phyloP scores from a whole-genome alignment of 1,140 invertebrate genomes.

The Drosophila sturtevanti region DNA sequence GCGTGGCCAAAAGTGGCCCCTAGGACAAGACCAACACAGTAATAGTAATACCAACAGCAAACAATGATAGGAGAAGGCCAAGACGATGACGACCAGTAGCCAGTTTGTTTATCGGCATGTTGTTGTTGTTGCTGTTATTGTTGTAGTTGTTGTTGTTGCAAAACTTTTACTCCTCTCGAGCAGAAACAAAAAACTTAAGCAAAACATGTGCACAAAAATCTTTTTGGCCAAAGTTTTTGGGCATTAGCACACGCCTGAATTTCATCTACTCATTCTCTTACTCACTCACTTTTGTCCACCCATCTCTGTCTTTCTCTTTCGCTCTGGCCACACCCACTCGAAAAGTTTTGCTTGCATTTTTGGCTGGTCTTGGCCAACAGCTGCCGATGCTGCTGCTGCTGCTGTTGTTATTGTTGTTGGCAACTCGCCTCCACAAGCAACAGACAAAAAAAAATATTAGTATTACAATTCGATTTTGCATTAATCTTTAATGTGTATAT shows the following conservation, averaged over 20 bases:
- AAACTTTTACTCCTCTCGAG: constrained; percentile 36
- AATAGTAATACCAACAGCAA: not conserved
- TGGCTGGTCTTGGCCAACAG: constrained; percentile 22
- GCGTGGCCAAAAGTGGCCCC: constrained; percentile 69
- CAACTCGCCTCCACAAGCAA: not conserved
- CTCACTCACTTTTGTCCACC: not conserved
- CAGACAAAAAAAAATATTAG: not conserved
- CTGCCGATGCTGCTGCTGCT: constrained; percentile 5
- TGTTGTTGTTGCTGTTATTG: constrained; percentile 24
- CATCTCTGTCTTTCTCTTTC: not conserved
- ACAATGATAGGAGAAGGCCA: constrained; percentile 14
- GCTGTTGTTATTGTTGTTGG: too few relatives aligned
- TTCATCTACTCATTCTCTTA: constrained; percentile 41
- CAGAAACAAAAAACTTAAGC: constrained; percentile 53
- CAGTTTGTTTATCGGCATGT: constrained; percentile 9
- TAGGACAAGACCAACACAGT: constrained; percentile 46
- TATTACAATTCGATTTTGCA: not conserved
- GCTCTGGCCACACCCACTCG: constrained; percentile 1
- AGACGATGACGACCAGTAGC: constrained; percentile 57
- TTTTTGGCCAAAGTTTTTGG: constrained; percentile 61
- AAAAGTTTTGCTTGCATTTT: not conserved
- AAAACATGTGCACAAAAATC: constrained; percentile 73
- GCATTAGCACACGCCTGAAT: constrained; percentile 76
- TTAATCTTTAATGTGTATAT: not conserved
- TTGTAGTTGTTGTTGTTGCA: constrained; percentile 25